phyloP scores from a whole-genome alignment of 2,113 vertebrate genomes.

The Hippoglossus stenolepis region DNA sequence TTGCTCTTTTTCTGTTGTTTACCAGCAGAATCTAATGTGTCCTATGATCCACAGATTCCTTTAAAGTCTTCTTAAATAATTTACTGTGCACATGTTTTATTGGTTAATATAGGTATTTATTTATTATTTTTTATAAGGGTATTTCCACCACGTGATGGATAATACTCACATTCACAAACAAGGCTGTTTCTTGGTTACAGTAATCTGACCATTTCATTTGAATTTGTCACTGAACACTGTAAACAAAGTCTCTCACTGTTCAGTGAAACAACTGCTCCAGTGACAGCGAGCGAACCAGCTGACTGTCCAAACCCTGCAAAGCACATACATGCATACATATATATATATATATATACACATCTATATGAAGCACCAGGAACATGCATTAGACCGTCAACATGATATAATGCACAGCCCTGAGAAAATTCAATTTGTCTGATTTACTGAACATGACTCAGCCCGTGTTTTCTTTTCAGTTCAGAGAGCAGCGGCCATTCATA shows the following conservation, averaged over 20 bases:
- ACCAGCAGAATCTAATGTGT: too few species aligned
- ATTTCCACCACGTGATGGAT: neutral
- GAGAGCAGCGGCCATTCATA: too few species aligned
- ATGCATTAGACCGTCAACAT: too few species aligned
- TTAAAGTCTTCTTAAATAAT: too few species aligned
- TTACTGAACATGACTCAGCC: neutral
- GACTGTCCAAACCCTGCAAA: neutral
- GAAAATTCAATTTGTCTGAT: neutral
- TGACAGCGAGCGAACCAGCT: neutral
- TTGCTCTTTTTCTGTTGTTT: too few species aligned
- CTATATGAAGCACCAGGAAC: neutral
- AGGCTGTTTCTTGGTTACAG: neutral
- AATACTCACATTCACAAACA: neutral
- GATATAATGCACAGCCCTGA: neutral
- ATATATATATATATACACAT: too few species aligned
- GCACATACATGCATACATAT: neutral
- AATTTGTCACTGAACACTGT: neutral
- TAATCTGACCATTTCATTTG: neutral
- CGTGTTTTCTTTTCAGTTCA: too few species aligned
- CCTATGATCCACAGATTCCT: too few species aligned
- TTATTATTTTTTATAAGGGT: too few species aligned
- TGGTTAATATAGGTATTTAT: too few species aligned
- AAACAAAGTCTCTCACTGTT: neutral
- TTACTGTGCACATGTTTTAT: too few species aligned
- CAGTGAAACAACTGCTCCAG: conserved; percentile 3